Evolutionary conservation across 2,797 vertebrate genomes (phyloP), one percentile per base, ranked within the genome.

Genomic region (Sciurus carolinensis): DNA sequence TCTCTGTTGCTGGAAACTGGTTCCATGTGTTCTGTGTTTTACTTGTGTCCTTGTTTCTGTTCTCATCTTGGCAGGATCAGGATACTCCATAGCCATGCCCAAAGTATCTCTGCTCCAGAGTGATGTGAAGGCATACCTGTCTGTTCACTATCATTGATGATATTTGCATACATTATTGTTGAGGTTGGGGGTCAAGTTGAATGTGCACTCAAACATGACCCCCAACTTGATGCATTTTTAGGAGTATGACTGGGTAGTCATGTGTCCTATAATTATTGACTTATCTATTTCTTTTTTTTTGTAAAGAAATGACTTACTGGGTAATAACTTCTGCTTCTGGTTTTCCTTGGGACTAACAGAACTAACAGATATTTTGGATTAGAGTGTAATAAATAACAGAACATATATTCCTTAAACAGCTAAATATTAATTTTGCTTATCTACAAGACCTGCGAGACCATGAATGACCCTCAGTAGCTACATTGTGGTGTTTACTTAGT

Each of bases 401-500:
- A 66, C 3, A 33, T 59, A 69, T 42, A 66, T 39, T 52, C 59
- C 30, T 14, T 30, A 57, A 69, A 76, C 26, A 91, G 73, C 33
- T 85, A 81, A 44, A n/a, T 54, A 59, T 44, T 95, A 64, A 69
- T 92, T 96, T 95, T 96, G 5, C 18, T 95, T 80, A 82, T 90
- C 54, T 93, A 20, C 17, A 44, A 79, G 72, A 50, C 24, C 26
- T 30, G 62, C 79, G 59, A 89, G 88, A 76, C 44, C 72, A 64
- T 81, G 54, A 87, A 42, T 54, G 62, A 82, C 30, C 42, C 30
- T 76, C n/a, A n/a, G 12, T 20, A 54, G 75, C 73, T 90, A 84
- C 30, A 54, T 36, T 73, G 47, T 89, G 20, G 10, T 81, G 95
- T 94, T 86, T 52, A 30, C 62, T 95, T 83, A 76, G 76, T 75